A percentile compares a stretch with the other conserved stretches of the same genome.
phyloP scores from a whole-genome alignment of 2,888 invertebrate genomes.

The Lepas anatifera region DNA sequence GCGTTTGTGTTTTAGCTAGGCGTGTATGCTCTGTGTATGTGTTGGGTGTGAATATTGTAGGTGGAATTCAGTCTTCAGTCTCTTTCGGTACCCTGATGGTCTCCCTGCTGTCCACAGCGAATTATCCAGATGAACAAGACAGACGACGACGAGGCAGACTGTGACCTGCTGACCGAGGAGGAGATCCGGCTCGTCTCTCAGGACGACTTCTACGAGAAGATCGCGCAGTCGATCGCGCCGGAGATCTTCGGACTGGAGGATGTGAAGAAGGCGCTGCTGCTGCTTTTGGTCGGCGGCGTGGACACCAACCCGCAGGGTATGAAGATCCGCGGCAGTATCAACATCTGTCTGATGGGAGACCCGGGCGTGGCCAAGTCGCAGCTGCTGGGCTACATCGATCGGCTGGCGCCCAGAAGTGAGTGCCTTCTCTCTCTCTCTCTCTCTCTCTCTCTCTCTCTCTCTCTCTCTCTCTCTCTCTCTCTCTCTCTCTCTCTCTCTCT shows the following conservation, averaged over 20 bases:
- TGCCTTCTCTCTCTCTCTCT: too few species aligned
- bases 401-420: constrained; percentile 71
- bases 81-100: too few species aligned
- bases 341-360: constrained; percentile 98
- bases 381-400: constrained; percentile 82
- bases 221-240: constrained; percentile 88
- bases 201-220: constrained; percentile 81
- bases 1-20: too few species aligned
- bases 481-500: too few species aligned
- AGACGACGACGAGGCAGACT: constrained; percentile 59
- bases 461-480: too few species aligned
- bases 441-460: too few species aligned
- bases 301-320: constrained; percentile 75
- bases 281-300: constrained; percentile 66
- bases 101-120: constrained; percentile 38
- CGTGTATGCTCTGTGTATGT: too few species aligned
- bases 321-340: constrained; percentile 92
- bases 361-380: constrained; percentile 99
- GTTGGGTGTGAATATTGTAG: too few species aligned
- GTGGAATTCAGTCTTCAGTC: too few species aligned
- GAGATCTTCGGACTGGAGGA: constrained; percentile 98
- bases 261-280: constrained; percentile 88
- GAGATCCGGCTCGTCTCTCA: constrained; percentile 67
- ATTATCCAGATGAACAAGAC: constrained; percentile 71
- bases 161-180: constrained; percentile 59